Evolutionary conservation across 2,113 vertebrate species (phyloP), one percentile per base, ranked within the genome.

Genomic region (Megaleporinus macrocephalus): DNA sequence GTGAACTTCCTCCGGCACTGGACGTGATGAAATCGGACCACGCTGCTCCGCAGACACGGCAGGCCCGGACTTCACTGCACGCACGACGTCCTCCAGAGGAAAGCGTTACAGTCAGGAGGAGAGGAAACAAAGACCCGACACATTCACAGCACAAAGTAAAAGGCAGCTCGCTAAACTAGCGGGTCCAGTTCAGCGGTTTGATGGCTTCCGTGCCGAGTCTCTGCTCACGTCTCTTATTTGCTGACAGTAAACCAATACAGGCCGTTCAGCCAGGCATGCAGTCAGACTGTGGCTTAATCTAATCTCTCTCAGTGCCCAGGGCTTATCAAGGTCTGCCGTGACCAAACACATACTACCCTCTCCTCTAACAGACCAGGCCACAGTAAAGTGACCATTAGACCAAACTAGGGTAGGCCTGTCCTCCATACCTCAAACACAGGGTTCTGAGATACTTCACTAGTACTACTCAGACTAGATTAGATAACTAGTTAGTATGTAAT

Each of bases 181-280:
- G 14, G 27, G 66, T 73, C 33, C 73, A 26, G 66, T 33, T 26
- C 16, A 26, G 30, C 20, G 24, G 49, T 70, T 47, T 16, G 59
- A 79, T 22, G 30, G 26, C 27, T 24, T 63, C n/a, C 24, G 24
- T 26, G 30, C 65, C 30, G 6, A 4, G 27, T 29, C 22, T 65
- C 30, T 55, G 24, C 14, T 62, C 71, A 75, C 51, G 62, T 26
- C 49, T 22, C 59, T 13, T 53, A n/a, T 65, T 36, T 14, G 30
- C 80, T 70, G 63, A 61, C 47, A 76, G 41, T 41, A 82, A 47
- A 44, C 20, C 53, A 33, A 76, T 73, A 76, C n/a, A 72, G 44
- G 10, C 61, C 13, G 70, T 69, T 1, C 66, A 55, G 49, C 29
- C 55, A 76, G 73, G 5, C 59, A 24, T 55, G 53, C 16, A 26